These are phyloP conservation scores for Dolichomitus sp. DNA, from an alignment of 2,888 invertebrate species.

Conservation along the genomic window DNA sequence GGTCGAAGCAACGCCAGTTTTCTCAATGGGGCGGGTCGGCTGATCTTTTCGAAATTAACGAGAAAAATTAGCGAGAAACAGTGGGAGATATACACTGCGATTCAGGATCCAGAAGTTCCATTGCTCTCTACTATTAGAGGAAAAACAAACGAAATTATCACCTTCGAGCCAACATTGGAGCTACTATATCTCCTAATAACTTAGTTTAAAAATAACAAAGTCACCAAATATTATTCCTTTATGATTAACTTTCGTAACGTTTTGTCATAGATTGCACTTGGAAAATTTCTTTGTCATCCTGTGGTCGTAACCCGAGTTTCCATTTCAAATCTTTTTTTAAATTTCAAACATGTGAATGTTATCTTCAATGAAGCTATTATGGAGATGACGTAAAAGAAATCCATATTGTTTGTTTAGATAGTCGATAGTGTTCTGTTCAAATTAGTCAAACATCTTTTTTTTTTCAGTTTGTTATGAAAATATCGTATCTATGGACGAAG, in stretches of 20 bases:
- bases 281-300: not conserved
- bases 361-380: no score
- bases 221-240: not conserved
- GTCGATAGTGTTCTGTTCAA: no score
- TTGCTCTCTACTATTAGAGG: not conserved
- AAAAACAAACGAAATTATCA: not conserved
- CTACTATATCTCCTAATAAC: not conserved
- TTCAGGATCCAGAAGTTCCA: not conserved
- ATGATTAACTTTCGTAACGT: not conserved
- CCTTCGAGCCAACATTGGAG: not conserved
- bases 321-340: no score
- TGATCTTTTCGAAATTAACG: constrained; percentile 64
- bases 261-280: not conserved
- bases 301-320: no score
- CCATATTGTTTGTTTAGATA: no score
- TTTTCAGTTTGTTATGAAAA: no score
- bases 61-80: constrained; percentile 62
- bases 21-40: constrained; percentile 28
- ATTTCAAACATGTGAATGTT: no score
- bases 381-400: no score
- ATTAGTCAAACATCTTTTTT: no score
- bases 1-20: constrained; percentile 38
- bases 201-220: not conserved
- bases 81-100: not conserved
- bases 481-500: no score